phyloP scores from a whole-genome alignment of 53 echinoderm and acorn worm genomes.

The Actinopyga echinites region DNA sequence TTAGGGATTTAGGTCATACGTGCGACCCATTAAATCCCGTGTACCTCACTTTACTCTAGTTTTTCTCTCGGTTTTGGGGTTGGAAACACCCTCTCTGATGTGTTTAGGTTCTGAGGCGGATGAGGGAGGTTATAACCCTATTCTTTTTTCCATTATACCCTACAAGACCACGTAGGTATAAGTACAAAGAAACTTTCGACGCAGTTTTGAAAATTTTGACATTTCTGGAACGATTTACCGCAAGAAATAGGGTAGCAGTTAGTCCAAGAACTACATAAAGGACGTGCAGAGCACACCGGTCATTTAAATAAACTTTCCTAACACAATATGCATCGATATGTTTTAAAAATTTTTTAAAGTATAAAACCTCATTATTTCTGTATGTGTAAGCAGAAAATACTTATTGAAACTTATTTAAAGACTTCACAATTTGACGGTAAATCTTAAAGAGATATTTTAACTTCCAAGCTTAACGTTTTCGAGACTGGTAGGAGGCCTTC shows the following conservation, averaged over 20 bases:
- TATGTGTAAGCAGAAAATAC: no score
- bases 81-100: neutral
- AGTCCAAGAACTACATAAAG: no score
- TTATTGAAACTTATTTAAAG: no score
- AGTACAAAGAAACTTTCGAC: neutral
- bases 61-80: neutral
- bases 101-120: conserved; percentile 8
- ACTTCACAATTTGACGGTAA: no score
- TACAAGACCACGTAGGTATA: neutral
- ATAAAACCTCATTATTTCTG: no score
- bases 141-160: neutral
- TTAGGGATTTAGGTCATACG: conserved; percentile 6
- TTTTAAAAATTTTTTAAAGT: no score
- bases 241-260: conserved; percentile 10
- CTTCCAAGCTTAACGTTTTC: no score
- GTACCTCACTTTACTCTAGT: neutral
- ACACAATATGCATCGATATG: no score
- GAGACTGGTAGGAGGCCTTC: no score
- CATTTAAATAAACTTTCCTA: no score
- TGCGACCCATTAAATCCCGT: conserved; percentile 5
- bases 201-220: conserved; percentile 4
- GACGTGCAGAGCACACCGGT: no score
- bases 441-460: no score
- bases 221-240: conserved; percentile 17
- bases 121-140: neutral